Percentiles rank a stretch among this genome's conserved stretches.
Evolutionary conservation across 2,888 invertebrate species (phyloP).

Genomic region (Drosophila fulvimacula): DNA sequence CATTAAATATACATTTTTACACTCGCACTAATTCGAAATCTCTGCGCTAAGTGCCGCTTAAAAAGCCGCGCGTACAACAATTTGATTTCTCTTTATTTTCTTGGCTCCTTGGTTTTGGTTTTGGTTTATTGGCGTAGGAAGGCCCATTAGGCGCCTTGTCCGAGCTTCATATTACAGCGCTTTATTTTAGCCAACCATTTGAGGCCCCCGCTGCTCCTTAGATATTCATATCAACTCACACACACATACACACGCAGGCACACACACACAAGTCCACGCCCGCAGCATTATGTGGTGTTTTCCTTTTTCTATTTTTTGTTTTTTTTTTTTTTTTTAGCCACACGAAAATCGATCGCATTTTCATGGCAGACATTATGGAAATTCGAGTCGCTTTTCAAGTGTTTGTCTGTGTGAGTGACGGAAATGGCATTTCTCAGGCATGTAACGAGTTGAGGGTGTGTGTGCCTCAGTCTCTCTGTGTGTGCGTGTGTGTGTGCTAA

Average conservation of each 20-base stretch:
- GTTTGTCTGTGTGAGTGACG: constrained; percentile 69
- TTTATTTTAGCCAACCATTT: constrained; percentile 56
- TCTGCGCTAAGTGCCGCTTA: constrained; percentile 52
- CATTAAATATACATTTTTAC: constrained; percentile 74
- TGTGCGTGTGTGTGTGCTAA: constrained; percentile 50
- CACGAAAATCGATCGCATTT: constrained; percentile 80
- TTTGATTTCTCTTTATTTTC: constrained; percentile 14
- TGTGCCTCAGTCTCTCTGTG: constrained; percentile 17
- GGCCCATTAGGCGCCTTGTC: constrained; percentile 56
- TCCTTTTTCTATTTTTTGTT: constrained; percentile 8
- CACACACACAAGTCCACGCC: constrained; percentile 29
- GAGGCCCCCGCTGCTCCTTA: constrained; percentile 52
- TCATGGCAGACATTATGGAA: constrained; percentile 82
- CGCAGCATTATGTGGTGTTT: constrained; percentile 64
- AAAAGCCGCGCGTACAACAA: constrained; percentile 53
- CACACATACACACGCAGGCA: neutral
- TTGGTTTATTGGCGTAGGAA: constrained; percentile 28
- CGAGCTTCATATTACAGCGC: constrained; percentile 58
- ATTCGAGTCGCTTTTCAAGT: constrained; percentile 77
- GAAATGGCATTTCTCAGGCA: constrained; percentile 78
- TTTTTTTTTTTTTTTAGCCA: constrained; percentile 18
- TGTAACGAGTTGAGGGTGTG: constrained; percentile 71
- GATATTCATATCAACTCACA: constrained; percentile 59
- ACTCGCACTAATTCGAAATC: constrained; percentile 47
- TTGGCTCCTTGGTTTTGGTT: neutral